Conservation (phyloP, 2,113 vertebrate genomes). For the Hymenochirus boettgeri region DNA sequence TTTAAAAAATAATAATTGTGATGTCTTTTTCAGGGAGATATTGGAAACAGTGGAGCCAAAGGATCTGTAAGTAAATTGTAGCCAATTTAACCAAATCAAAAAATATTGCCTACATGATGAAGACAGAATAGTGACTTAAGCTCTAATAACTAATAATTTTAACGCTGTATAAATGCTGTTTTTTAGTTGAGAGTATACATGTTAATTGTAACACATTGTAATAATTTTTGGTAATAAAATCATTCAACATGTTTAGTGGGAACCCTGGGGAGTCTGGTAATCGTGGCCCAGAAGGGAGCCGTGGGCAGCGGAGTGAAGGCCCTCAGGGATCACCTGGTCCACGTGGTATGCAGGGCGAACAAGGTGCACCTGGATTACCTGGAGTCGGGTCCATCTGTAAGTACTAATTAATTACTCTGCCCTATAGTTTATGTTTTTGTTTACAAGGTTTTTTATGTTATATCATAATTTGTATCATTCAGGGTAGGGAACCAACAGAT, state of each 20-base stretch:
- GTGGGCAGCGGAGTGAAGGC: constrained; percentile 88
- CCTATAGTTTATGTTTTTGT: not conserved
- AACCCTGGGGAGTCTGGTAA: constrained; percentile 79
- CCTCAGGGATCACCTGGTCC: constrained; percentile 79
- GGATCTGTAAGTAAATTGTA: constrained; percentile 88
- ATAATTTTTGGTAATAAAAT: too few species aligned
- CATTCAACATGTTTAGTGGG: constrained; percentile 70
- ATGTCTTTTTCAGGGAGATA: constrained; percentile 73
- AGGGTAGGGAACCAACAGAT: constrained; percentile 92
- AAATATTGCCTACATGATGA: too few species aligned
- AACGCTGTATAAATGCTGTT: too few species aligned
- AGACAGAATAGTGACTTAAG: too few species aligned
- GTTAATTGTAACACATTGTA: too few species aligned
- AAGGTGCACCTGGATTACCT: constrained; percentile 79
- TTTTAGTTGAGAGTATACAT: too few species aligned
- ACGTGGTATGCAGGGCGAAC: constrained; percentile 86
- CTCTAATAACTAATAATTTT: too few species aligned
- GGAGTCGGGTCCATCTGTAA: constrained; percentile 83
- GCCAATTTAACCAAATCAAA: too few species aligned
- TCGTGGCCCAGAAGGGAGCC: constrained; percentile 81
- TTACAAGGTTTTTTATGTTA: too few species aligned
- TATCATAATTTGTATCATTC: constrained; percentile 8
- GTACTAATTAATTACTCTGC: too few species aligned
- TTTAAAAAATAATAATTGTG: not conserved
- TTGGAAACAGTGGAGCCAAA: constrained; percentile 80